Base-by-base conservation (phyloP, 1,140 invertebrate genomes). In the Tribolium castaneum region DNA sequence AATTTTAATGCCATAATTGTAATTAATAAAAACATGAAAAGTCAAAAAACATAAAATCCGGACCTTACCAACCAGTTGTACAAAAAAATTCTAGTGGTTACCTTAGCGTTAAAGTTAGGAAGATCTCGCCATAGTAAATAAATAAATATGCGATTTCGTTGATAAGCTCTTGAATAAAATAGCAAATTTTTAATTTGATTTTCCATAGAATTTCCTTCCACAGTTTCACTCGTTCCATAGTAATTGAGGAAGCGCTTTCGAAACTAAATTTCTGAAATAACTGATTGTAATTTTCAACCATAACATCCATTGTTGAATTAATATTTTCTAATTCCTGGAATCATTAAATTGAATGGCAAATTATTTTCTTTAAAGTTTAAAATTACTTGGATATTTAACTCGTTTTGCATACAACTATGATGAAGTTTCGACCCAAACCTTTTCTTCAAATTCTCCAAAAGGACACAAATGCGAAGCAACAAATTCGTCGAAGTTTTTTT, bases 181-280 rank as follows among this genome's bases (percentile, higher is more conserved):
- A 86, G 14, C 79, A 83, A 4, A 86, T 70, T 78, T 85, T 85
- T 52, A 85, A 30, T 80, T 85, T 84, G 9, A 80, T 59, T 82
- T 82, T 85, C 78, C 81, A 83, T 19, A 86, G 56, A 0, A 78
- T 62, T 12, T 80, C 73, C 72, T 80, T 83, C 80, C 81, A 86
- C 59, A 81, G 76, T 25, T 82, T 75, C 3, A 81, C 16, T 79
- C 85, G 85, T 13, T 80, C 75, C 4, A 19, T 25, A 9, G 82
- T 59, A 1, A 78, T 39, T 13, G 13, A 1, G 52, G 78, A 75
- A 2, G 25, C 13, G 39, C 75, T 52, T 13, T 56, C 16, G n/a
- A 16, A 14, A 16, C 70, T 70, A 51, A 82, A 62, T 51, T 79
- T 35, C 22, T 76, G 71, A 56, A 83, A 80, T 50, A 78, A 66